Evolutionary conservation across 2,888 invertebrate genomes (phyloP).

Genomic region (Hylaea fasciaria): DNA sequence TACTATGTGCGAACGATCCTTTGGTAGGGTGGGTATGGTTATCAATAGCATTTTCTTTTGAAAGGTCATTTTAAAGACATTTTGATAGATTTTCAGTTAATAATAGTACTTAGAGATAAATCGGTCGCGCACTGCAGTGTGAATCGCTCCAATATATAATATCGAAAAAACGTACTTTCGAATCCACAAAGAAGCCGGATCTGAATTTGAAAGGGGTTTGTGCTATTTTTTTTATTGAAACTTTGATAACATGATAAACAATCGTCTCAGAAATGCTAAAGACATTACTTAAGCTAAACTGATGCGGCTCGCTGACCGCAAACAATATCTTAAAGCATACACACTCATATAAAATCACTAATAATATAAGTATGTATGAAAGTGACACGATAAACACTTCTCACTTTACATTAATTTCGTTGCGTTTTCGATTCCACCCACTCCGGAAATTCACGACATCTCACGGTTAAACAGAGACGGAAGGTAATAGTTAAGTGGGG

Average conservation of each 20-base stretch:
- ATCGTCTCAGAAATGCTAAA: background rate
- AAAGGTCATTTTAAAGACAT: slow-evolving; percentile 10
- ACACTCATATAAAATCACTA: slow-evolving; percentile 35
- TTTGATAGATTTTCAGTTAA: too few species aligned
- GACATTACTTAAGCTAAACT: slow-evolving; percentile 2
- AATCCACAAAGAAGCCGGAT: too few species aligned
- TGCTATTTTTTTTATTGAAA: background rate
- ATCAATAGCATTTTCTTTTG: background rate
- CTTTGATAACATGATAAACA: background rate
- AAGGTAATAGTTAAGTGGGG: slow-evolving; percentile 22
- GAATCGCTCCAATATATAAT: too few species aligned
- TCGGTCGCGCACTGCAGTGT: background rate
- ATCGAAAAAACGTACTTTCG: too few species aligned
- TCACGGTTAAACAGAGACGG: slow-evolving; percentile 48
- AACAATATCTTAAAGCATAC: slow-evolving; percentile 15
- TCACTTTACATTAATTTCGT: slow-evolving; percentile 43
- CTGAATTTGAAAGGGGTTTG: too few species aligned
- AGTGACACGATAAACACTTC: slow-evolving; percentile 43
- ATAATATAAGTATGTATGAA: too few species aligned
- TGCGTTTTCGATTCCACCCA: slow-evolving; percentile 47
- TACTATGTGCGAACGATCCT: slow-evolving; percentile 3
- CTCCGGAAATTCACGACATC: slow-evolving; percentile 62
- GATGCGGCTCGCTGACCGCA: slow-evolving; percentile 13
- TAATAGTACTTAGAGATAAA: too few species aligned
- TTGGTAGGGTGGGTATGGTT: too few species aligned